A percentile compares a stretch with the other conserved stretches of the same genome.
phyloP scores from a whole-genome alignment of 1,140 invertebrate genomes.

The Charaxes varanes region DNA sequence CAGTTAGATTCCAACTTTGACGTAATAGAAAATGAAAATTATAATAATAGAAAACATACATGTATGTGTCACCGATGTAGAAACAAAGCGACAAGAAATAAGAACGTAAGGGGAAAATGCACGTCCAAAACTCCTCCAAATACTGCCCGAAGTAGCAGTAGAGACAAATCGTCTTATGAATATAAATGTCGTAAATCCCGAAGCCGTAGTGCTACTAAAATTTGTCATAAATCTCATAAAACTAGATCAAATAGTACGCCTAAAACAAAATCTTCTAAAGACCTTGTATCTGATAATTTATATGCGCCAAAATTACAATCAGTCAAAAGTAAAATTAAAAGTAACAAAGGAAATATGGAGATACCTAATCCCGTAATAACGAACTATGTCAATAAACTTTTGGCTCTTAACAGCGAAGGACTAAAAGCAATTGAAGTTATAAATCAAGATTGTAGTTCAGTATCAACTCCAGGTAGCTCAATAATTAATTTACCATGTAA shows the following conservation, averaged over 20 bases:
- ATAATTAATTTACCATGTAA: conserved; percentile 63
- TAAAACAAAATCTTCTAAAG: conserved; percentile 13
- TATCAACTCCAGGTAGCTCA: conserved; percentile 72
- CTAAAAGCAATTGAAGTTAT: conserved; percentile 68
- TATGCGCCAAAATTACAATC: neutral
- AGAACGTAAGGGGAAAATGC: conserved; percentile 4
- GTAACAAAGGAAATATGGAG: conserved; percentile 10
- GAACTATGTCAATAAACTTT: conserved; percentile 68
- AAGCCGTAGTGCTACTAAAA: conserved; percentile 18
- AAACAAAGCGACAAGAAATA: too few relatives aligned
- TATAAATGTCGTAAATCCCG: conserved; percentile 19
- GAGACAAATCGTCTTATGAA: conserved; percentile 3
- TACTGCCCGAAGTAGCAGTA: conserved; percentile 22
- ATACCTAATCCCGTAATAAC: conserved; percentile 58
- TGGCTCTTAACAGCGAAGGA: conserved; percentile 67
- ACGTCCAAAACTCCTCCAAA: conserved; percentile 31
- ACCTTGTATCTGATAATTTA: neutral
- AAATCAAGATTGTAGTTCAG: conserved; percentile 67
- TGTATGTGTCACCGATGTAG: conserved; percentile 17
- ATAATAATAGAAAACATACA: too few relatives aligned
- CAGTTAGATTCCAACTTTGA: conserved; percentile 11
- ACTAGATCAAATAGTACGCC: conserved; percentile 7
- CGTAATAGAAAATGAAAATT: conserved; percentile 2
- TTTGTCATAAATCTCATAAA: conserved; percentile 16
- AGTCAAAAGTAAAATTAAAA: conserved; percentile 9